Percentiles rank a stretch among this genome's conserved stretches.
Conservation (phyloP, 2,888 invertebrate genomes). For the Leptopilina syphax region DNA sequence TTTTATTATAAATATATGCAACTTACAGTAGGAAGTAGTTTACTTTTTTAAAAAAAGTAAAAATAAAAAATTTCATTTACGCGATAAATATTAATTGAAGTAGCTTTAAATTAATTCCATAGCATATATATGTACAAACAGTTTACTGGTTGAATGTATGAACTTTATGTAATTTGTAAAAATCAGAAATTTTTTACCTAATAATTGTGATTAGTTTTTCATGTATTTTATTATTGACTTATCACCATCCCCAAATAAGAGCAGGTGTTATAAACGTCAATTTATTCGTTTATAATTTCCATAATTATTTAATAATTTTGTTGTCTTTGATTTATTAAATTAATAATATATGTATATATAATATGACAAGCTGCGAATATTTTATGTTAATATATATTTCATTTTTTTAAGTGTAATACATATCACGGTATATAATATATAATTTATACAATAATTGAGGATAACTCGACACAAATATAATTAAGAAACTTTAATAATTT, state of each 20-base stretch:
- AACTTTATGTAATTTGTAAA: constrained; percentile 12
- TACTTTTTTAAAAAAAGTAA: not conserved
- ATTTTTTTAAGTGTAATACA: too few relatives aligned
- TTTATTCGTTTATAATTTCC: too few relatives aligned
- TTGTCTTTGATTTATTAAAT: too few relatives aligned
- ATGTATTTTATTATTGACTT: not conserved
- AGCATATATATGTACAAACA: not conserved
- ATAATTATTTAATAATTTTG: too few relatives aligned
- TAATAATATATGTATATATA: too few relatives aligned
- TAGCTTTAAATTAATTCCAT: constrained; percentile 25
- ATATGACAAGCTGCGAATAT: too few relatives aligned
- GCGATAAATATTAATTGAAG: not conserved
- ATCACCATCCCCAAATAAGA: not conserved
- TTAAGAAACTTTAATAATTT: too few relatives aligned
- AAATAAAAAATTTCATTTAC: not conserved
- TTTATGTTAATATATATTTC: too few relatives aligned
- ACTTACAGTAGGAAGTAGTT: not conserved
- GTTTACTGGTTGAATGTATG: constrained; percentile 12
- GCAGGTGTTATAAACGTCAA: not conserved
- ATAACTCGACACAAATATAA: too few relatives aligned
- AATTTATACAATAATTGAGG: too few relatives aligned
- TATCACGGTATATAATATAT: too few relatives aligned
- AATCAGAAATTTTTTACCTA: constrained; percentile 4
- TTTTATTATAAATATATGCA: not conserved
- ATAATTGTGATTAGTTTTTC: not conserved